phyloP scores from a whole-genome alignment of 1,140 invertebrate species.

The Drosophila persimilis region DNA sequence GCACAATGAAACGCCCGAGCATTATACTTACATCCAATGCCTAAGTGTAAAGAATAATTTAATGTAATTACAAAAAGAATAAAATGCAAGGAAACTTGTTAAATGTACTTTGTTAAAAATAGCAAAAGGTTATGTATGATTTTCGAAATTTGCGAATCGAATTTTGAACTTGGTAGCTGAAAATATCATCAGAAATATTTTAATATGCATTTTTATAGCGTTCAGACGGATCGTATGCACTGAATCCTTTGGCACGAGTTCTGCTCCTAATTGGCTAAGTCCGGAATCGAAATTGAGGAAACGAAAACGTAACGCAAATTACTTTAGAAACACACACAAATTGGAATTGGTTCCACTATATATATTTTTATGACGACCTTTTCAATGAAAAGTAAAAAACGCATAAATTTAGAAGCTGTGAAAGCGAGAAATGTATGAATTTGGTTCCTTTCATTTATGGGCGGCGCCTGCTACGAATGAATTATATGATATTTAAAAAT shows the following conservation, averaged over 20 bases:
- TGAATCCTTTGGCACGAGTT: not conserved
- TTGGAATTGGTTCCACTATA: slow-evolving; percentile 36
- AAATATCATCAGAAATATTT: too few species aligned
- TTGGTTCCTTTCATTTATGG: slow-evolving; percentile 45
- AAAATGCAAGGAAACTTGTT: slow-evolving; percentile 9
- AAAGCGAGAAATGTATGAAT: not conserved
- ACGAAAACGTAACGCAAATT: slow-evolving; percentile 56
- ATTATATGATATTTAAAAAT: not conserved
- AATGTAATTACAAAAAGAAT: slow-evolving; percentile 17
- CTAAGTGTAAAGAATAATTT: slow-evolving; percentile 9
- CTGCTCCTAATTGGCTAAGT: too few species aligned
- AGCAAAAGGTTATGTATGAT: slow-evolving; percentile 17
- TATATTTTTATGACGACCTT: slow-evolving; percentile 47
- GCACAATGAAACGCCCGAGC: slow-evolving; percentile 1
- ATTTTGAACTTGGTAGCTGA: too few species aligned
- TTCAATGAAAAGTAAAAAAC: slow-evolving; percentile 11
- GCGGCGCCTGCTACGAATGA: slow-evolving; percentile 42
- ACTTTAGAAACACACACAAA: slow-evolving; percentile 22
- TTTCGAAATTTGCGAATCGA: slow-evolving; percentile 26
- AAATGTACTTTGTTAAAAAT: slow-evolving; percentile 22
- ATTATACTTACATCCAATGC: too few species aligned
- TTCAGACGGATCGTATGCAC: too few species aligned
- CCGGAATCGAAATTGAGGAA: slow-evolving; percentile 56
- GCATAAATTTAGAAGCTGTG: too few species aligned
- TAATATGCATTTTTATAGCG: too few species aligned